Base-by-base conservation (phyloP, 2,888 invertebrate genomes). In the Congeria kusceri region DNA sequence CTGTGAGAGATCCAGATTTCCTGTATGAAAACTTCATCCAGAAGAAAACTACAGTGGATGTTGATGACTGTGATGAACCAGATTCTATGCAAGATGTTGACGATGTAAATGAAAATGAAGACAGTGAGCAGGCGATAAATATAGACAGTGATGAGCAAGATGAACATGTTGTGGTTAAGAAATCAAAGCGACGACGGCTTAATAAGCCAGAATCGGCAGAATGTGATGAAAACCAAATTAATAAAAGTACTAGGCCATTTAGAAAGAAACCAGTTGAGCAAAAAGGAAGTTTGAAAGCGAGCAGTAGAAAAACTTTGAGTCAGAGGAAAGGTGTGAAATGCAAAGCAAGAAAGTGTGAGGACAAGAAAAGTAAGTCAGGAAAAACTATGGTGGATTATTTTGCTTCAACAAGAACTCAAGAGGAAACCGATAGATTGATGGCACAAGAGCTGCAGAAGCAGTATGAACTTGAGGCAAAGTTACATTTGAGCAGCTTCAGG, bases 381-480 rank as follows among this genome's bases (percentile, higher is more conserved):
- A 53, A 67, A 68, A 79, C 79, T 9, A 67, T 79, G 44, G 67
- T 58, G 63, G 79, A 79, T 29, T 79, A 67, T 47, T 79, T 79
- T 47, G 47, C 28, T 61, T 57, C 20, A 9, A 56, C 57, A 1
- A 20, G 58, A 25, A 58, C 64, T 61, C 83, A 83, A n/a, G 80
- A 80, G 44, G 77, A 75, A 32, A 66, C 27, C 28, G 83, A 83
- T 57, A 56, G 67, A 13, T 20, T 53, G 18, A 63, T 83, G 28
- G 83, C 83, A 1, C 18, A 63, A 7, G 65, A 78, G 27, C 57
- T 83, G 13, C 83, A 83, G 57, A 80, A 65, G 70, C 83, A 83
- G 44, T 83, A 80, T 71, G 75, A 83, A 47, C 44, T 80, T 29
- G 83, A 83, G 58, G 75, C 68, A 0, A 83, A 80, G 49, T 67